Conservation (phyloP, 2,888 invertebrate species). For the Hydriomena furcata region DNA sequence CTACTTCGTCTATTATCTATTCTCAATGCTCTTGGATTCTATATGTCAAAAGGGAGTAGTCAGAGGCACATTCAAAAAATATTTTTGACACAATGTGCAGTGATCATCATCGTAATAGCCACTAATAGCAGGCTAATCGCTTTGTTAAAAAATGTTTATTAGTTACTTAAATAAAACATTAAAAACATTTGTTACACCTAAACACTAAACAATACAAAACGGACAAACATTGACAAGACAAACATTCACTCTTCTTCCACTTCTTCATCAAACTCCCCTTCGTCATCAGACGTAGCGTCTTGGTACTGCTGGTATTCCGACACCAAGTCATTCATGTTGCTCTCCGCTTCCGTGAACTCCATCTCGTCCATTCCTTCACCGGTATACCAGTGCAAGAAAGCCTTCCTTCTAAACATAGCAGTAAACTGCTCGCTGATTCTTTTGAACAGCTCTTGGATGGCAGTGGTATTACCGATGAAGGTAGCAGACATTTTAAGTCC, state of each 20-base stretch:
- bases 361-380: conserved; percentile 98
- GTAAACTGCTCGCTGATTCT: conserved; percentile 93
- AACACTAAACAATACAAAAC: conserved; percentile 55
- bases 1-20: no score
- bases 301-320: conserved; percentile 97
- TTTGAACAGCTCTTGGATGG: conserved; percentile 94
- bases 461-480: conserved; percentile 93
- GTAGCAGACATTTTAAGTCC: conserved; percentile 93
- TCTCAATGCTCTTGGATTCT: no score
- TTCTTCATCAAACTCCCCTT: conserved; percentile 92
- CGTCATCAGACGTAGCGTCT: conserved; percentile 93
- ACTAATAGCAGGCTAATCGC: no score
- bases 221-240: conserved; percentile 48
- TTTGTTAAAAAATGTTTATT: conserved; percentile 33
- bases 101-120: no score
- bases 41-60: no score
- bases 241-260: conserved; percentile 78
- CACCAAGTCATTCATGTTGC: conserved; percentile 95
- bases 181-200: conserved; percentile 53
- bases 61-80: no score
- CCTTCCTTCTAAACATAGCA: conserved; percentile 96
- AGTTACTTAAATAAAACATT: conserved; percentile 36
- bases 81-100: no score
- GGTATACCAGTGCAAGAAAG: conserved; percentile 98
- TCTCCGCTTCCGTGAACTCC: conserved; percentile 97